A percentile compares a stretch with the other conserved stretches of the same genome.
Conservation (phyloP, 2,888 invertebrate genomes). For the Carcina quercana region DNA sequence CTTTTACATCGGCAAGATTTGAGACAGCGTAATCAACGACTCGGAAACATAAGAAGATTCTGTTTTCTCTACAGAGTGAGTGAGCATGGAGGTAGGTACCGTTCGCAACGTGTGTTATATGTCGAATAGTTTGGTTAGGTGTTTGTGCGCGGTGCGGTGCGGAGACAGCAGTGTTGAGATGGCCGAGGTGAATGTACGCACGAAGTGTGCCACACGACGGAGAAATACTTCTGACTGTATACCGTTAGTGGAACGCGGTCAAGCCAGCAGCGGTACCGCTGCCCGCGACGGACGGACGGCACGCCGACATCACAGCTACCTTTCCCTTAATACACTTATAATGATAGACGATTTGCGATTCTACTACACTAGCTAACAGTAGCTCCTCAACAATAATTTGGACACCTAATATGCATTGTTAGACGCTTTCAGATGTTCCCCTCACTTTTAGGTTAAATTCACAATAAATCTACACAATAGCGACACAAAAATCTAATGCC, state of each 20-base stretch:
- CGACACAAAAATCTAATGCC: no score
- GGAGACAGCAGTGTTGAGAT: constrained; percentile 53
- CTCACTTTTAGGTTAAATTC: no score
- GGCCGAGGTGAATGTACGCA: constrained; percentile 70
- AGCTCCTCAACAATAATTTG: no score
- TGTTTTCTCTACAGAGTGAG: constrained; percentile 2
- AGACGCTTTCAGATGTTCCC: no score
- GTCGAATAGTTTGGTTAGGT: constrained; percentile 2
- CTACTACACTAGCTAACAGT: no score
- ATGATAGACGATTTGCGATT: not conserved
- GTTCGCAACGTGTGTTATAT: not conserved
- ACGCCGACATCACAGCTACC: constrained; percentile 32
- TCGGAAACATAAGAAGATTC: constrained; percentile 3
- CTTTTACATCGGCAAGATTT: constrained; percentile 6
- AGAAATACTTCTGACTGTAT: constrained; percentile 67
- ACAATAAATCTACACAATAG: no score
- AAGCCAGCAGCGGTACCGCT: constrained; percentile 54
- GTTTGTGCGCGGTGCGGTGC: constrained; percentile 5
- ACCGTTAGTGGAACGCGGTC: constrained; percentile 74
- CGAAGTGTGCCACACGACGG: constrained; percentile 67
- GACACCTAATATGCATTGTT: no score
- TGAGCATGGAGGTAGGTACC: not conserved
- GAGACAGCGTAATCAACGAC: constrained; percentile 5
- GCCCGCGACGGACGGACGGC: constrained; percentile 40
- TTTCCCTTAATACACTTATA: constrained; percentile 18